A percentile compares a stretch with the other conserved stretches of the same genome.
These are phyloP conservation scores for Cryptus viduatorius DNA, from an alignment of 2,888 invertebrate species.

Conservation along the genomic window DNA sequence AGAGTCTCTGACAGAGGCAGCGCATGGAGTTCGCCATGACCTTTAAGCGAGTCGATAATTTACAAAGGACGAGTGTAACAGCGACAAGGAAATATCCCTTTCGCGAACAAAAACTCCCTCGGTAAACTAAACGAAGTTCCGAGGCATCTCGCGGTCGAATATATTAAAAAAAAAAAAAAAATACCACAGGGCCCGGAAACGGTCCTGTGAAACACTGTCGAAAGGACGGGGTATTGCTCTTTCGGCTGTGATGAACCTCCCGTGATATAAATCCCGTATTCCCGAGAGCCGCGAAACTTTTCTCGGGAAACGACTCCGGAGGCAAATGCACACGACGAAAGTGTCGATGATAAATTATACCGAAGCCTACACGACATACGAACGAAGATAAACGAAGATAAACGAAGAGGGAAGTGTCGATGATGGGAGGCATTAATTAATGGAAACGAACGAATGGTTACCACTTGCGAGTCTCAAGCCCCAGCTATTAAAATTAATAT, in stretches of 20 bases:
- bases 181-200: constrained; percentile 37
- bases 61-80: background rate
- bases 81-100: background rate
- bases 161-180: background rate
- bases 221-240: constrained; percentile 4
- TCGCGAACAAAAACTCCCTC: constrained; percentile 1
- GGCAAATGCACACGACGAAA: constrained; percentile 24
- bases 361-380: background rate
- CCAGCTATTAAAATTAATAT: constrained; percentile 77
- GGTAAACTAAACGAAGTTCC: background rate
- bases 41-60: background rate
- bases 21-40: constrained; percentile 40
- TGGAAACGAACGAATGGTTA: constrained; percentile 79
- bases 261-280: constrained; percentile 26
- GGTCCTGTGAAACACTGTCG: constrained; percentile 29
- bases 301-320: constrained; percentile 25
- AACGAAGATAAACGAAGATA: background rate
- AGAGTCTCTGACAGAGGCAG: constrained; percentile 59
- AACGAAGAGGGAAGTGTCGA: background rate
- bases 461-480: constrained; percentile 80
- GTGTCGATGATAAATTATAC: constrained; percentile 15
- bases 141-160: background rate
- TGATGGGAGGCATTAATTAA: constrained; percentile 63
- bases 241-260: background rate
- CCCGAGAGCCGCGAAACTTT: constrained; percentile 11